Conservation (phyloP, 2,113 vertebrate species). For the Pangasianodon gigas region DNA sequence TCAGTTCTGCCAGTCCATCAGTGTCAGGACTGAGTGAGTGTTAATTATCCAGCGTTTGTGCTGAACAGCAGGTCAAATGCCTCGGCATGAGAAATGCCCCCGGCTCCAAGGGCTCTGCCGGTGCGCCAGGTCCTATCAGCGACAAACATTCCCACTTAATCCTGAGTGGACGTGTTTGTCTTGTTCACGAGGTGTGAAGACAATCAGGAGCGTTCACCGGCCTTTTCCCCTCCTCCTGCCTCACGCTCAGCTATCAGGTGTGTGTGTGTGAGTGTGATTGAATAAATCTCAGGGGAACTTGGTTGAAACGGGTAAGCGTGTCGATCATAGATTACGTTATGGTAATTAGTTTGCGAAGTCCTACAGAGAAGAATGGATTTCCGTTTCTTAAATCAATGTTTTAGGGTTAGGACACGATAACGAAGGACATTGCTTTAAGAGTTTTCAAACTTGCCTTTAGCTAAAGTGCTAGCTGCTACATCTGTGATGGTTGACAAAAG, state of each 20-base stretch:
- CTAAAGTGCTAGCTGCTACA: neutral
- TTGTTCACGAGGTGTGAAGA: slow-evolving; percentile 31
- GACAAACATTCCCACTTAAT: slow-evolving; percentile 44
- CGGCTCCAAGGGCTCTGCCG: neutral
- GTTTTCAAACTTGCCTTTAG: neutral
- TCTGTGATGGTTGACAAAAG: neutral
- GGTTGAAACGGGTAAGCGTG: neutral
- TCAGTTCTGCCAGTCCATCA: slow-evolving; percentile 39
- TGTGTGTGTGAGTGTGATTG: slow-evolving; percentile 1
- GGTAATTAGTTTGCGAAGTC: neutral
- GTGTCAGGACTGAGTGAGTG: neutral
- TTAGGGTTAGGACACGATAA: neutral
- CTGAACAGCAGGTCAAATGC: slow-evolving; percentile 21
- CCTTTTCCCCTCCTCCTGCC: neutral
- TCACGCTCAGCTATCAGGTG: neutral
- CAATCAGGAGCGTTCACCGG: neutral
- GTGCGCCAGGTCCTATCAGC: slow-evolving; percentile 18
- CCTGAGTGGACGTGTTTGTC: slow-evolving; percentile 20
- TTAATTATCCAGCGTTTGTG: slow-evolving; percentile 52
- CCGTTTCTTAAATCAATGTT: neutral
- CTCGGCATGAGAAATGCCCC: neutral
- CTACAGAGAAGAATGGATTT: neutral
- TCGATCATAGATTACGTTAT: neutral
- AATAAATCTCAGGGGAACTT: neutral
- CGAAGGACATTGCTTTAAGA: neutral